Evolutionary conservation across 2,888 invertebrate genomes (phyloP).

Genomic region (Tetrapedia diversipes): DNA sequence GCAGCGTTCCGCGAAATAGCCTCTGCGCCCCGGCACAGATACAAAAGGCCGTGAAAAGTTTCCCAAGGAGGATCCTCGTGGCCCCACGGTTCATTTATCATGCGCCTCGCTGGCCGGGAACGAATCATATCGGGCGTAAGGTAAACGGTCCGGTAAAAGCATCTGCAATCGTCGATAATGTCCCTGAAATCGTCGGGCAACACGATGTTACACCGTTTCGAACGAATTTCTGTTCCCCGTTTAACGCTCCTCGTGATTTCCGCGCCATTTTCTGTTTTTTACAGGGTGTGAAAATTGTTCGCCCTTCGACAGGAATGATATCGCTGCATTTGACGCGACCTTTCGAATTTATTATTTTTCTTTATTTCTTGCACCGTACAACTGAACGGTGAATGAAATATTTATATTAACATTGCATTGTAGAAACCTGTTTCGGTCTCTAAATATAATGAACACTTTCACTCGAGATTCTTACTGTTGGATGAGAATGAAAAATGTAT

Average conservation of each 20-base stretch:
- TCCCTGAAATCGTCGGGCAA: conserved; percentile 7
- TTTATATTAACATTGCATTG: no score
- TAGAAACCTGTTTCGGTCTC: no score
- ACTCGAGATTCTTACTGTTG: no score
- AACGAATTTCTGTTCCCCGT: neutral
- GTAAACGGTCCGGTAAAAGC: conserved; percentile 30
- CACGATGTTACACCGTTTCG: neutral
- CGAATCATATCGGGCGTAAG: conserved; percentile 33
- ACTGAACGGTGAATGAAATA: no score
- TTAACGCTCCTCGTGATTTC: neutral
- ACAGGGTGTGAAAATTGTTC: neutral
- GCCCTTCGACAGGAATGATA: neutral
- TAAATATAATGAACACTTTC: no score
- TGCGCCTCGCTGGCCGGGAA: neutral
- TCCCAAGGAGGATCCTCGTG: conserved; percentile 19
- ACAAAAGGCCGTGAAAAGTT: conserved; percentile 29
- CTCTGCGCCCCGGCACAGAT: conserved; percentile 38
- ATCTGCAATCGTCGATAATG: conserved; percentile 19
- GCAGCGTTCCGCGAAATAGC: conserved; percentile 66
- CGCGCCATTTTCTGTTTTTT: neutral
- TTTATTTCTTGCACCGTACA: no score
- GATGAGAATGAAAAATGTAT: no score
- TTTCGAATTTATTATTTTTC: no score
- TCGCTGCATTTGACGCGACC: neutral
- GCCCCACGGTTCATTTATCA: conserved; percentile 46